These are phyloP conservation scores for Entosphenus tridentatus DNA, from an alignment of 2,113 vertebrate species.

Conservation along the genomic window DNA sequence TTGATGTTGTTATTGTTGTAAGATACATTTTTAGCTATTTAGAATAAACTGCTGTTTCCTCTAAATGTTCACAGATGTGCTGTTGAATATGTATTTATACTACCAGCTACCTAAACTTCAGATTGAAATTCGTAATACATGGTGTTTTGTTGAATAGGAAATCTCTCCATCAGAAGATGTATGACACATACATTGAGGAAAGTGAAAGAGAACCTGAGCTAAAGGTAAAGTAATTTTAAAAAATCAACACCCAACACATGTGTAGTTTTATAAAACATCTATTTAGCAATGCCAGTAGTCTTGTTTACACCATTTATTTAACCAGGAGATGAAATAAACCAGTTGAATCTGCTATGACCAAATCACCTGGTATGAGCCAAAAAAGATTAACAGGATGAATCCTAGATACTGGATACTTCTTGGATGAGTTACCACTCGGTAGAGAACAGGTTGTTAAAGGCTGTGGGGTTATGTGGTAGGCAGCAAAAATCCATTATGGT, in stretches of 20 bases:
- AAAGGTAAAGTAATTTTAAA: constrained; percentile 39
- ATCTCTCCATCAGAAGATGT: constrained; percentile 90
- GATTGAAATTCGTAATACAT: constrained; percentile 7
- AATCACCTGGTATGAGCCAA: not conserved
- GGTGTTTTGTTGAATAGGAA: constrained; percentile 33
- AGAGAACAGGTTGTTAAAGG: too few relatives aligned
- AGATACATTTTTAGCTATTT: not conserved
- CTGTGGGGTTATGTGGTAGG: too few relatives aligned
- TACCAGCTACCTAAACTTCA: not conserved
- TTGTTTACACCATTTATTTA: constrained; percentile 23
- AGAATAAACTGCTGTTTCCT: not conserved
- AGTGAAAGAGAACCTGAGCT: constrained; percentile 96
- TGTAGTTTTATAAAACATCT: constrained; percentile 10
- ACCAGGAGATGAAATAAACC: constrained; percentile 11
- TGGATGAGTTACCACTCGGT: too few relatives aligned
- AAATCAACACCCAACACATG: constrained; percentile 7
- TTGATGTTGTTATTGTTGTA: not conserved
- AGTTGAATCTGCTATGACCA: not conserved
- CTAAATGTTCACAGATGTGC: not conserved
- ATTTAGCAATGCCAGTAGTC: constrained; percentile 16
- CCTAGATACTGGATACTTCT: not conserved
- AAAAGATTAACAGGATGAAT: not conserved
- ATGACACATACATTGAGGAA: constrained; percentile 92
- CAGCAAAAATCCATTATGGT: too few relatives aligned
- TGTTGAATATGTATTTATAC: not conserved